phyloP scores from a whole-genome alignment of 2,888 invertebrate genomes.

The Sarcophaga subvicina region DNA sequence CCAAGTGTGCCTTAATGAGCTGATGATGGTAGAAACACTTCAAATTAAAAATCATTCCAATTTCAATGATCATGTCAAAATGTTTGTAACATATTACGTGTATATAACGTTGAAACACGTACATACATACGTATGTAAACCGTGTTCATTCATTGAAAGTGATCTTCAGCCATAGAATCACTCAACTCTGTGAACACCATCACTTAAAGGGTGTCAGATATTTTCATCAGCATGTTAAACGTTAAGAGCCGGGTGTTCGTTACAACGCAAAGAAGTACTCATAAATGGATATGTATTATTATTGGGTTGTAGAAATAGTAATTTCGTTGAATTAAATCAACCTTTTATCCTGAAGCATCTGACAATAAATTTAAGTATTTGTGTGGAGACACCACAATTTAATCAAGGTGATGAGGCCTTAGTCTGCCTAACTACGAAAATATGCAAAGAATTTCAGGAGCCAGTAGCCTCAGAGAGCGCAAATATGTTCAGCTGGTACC shows the following conservation, averaged over 20 bases:
- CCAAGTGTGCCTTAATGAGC: constrained; percentile 79
- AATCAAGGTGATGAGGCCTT: too few relatives aligned
- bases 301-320: neutral
- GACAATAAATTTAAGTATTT: too few relatives aligned
- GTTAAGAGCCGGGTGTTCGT: constrained; percentile 33
- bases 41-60: constrained; percentile 39
- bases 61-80: constrained; percentile 13
- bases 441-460: too few relatives aligned
- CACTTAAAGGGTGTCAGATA: constrained; percentile 32
- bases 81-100: neutral
- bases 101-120: neutral
- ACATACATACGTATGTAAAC: neutral
- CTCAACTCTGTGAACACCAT: constrained; percentile 20
- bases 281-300: neutral
- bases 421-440: too few relatives aligned
- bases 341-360: too few relatives aligned
- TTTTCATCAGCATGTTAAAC: constrained; percentile 3
- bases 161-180: neutral
- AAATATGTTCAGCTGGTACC: too few relatives aligned
- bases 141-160: constrained; percentile 1
- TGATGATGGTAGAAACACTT: constrained; percentile 68
- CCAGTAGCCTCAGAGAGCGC: too few relatives aligned
- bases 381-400: too few relatives aligned
- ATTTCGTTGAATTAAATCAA: neutral
- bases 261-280: neutral